Evolutionary conservation across 2,888 invertebrate genomes (phyloP).

Genomic region (Silvanus unidentatus): DNA sequence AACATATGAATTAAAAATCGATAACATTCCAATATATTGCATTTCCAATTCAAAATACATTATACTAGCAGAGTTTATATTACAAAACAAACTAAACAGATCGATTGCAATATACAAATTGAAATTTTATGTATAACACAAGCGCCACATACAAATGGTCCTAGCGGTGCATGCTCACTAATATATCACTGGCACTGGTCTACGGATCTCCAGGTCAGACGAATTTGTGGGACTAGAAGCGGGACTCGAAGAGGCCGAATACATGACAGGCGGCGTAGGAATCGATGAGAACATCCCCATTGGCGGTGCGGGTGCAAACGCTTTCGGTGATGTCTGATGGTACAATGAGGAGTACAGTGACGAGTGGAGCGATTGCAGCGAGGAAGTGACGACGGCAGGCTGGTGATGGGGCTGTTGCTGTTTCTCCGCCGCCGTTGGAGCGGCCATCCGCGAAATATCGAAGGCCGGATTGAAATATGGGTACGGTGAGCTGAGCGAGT

Average conservation of each 20-base stretch:
- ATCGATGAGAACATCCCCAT: slow-evolving; percentile 48
- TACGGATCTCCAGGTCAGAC: slow-evolving; percentile 51
- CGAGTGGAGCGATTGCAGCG: slow-evolving; percentile 57
- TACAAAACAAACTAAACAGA: neutral
- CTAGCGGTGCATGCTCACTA: too few relatives aligned
- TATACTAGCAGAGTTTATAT: too few relatives aligned
- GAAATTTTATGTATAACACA: too few relatives aligned
- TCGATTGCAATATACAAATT: neutral
- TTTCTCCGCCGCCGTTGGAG: slow-evolving; percentile 26
- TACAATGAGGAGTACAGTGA: slow-evolving; percentile 66
- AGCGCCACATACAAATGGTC: too few relatives aligned
- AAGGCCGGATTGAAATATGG: slow-evolving; percentile 75
- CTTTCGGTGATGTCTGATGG: slow-evolving; percentile 47
- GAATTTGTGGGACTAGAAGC: slow-evolving; percentile 42
- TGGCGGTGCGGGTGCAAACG: slow-evolving; percentile 52
- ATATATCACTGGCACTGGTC: slow-evolving; percentile 68
- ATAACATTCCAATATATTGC: slow-evolving; percentile 3
- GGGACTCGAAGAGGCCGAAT: slow-evolving; percentile 44
- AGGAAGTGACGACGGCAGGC: slow-evolving; percentile 42
- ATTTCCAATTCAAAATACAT: too few relatives aligned
- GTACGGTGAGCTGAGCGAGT: slow-evolving; percentile 55
- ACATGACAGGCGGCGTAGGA: slow-evolving; percentile 45
- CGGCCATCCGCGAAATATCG: slow-evolving; percentile 39
- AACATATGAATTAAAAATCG: slow-evolving; percentile 7
- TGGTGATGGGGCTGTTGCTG: slow-evolving; percentile 28